phyloP scores from a whole-genome alignment of 2,797 vertebrate species.

The Streptopelia turtur region DNA sequence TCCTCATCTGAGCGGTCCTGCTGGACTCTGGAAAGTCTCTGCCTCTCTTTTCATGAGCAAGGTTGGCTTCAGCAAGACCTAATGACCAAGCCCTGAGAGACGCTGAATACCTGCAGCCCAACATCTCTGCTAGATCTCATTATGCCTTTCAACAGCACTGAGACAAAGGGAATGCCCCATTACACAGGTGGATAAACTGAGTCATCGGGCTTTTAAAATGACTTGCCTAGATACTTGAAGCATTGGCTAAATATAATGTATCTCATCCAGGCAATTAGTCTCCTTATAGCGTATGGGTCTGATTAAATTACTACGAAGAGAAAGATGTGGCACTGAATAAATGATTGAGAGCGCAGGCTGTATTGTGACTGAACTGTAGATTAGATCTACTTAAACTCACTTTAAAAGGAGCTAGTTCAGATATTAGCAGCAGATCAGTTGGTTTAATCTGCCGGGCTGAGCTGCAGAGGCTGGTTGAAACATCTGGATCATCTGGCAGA shows the following conservation, averaged over 20 bases:
- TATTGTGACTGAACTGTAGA: neutral
- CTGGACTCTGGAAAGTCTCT: slow-evolving; percentile 19
- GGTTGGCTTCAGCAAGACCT: slow-evolving; percentile 33
- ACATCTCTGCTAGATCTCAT: slow-evolving; percentile 8
- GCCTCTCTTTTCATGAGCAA: slow-evolving; percentile 53
- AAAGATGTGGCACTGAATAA: neutral
- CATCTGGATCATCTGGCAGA: neutral
- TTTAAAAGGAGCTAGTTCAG: slow-evolving; percentile 8
- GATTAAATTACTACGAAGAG: neutral
- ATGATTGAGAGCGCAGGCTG: neutral
- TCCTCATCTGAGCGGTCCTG: slow-evolving; percentile 32
- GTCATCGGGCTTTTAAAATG: slow-evolving; percentile 26
- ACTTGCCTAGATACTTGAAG: slow-evolving; percentile 49
- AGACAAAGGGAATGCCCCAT: slow-evolving; percentile 65
- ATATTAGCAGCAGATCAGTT: neutral
- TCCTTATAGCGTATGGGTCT: neutral
- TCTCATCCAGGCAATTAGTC: slow-evolving; percentile 34
- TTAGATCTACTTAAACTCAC: neutral
- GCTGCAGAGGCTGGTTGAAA: accelerated
- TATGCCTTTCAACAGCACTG: slow-evolving; percentile 25
- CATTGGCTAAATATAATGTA: slow-evolving; percentile 1
- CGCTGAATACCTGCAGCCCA: slow-evolving; percentile 29
- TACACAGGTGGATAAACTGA: slow-evolving; percentile 61
- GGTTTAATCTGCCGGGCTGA: neutral
- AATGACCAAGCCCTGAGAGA: slow-evolving; percentile 49